Evolutionary conservation across 2,113 vertebrate species (phyloP), one percentile per base, ranked within the genome.

Genomic region (Chaetodon trifascialis): DNA sequence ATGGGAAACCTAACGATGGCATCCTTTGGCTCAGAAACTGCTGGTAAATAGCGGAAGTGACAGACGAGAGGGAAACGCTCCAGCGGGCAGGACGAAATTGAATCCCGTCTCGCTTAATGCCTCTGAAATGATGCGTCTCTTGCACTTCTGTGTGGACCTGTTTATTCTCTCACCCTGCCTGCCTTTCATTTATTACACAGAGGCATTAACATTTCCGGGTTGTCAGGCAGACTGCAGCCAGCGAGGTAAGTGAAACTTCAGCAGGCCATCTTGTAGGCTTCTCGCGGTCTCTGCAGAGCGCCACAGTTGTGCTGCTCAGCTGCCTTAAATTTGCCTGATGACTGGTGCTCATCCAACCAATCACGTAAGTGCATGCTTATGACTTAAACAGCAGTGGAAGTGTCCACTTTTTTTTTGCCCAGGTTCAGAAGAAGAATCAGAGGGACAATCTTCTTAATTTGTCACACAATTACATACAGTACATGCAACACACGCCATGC

Each of bases 31-130:
- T 89, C 44, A 76, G 44, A 73, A 60, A 66, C 49, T 70, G 69
- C 46, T 62, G 70, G 87, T 87, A 80, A 90, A 73, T 64, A 51
- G 79, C 69, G 40, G 82, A 85, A 89, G 84, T 90, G 86, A 89
- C 79, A 86, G 91, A 92, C 64, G 78, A 90, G 85, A 62, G 64
- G 84, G 79, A 85, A 84, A 83, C 58, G 89, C 89, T 88, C 90
- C 44, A 54, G 80, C 79, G 77, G 68, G 77, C 83, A 69, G 30
- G 75, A 86, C 52, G 54, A 92, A 94, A 94, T 93, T 90, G 82
- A 93, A 94, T 89, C 83, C 83, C n/a, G 80, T 90, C 89, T 86
- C 58, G 17, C 70, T 88, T 83, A 82, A 91, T 93, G 85, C 85
- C 52, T 82, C 82, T 87, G 88, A 92, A 90, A 93, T 91, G 84